Evolutionary conservation across 2,888 invertebrate genomes (phyloP), one percentile per base, ranked within the genome.

Genomic region (Coleophora flavipennella): DNA sequence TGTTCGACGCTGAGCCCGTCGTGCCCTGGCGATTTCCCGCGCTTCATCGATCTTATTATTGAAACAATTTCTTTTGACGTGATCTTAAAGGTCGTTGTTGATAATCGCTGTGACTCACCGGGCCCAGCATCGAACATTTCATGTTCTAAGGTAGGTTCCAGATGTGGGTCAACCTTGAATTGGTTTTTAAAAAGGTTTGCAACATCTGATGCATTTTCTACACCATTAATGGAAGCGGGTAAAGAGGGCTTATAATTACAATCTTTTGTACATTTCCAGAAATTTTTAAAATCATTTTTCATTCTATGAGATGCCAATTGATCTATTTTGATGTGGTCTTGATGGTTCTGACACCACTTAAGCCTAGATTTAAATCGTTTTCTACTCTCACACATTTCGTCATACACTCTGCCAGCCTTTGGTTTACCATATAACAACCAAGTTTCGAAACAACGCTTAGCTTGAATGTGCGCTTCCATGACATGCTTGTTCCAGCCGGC

Each of bases 11-110:
- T 20, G 20, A 20, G 20, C 20, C 20, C 20, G 20, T 20, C 53
- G 50, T 56, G 53, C 57, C 55, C 50, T 49, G 42, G 50, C 43
- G 54, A 52, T 41, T 39, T 57, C 53, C 53, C 50, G 42, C 58
- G 43, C 57, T 55, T 49, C 60, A 20, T 20, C 20, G 20, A 20
- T 6, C 20, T 20, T 20, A 20, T 6, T 20, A 20, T 20, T 3
- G 20, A 20, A 6, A 20, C 6, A 20, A 20, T 20, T 20, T 20
- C 20, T 6, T 20, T 20, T 6, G 20, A 20, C 20, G 20, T 20
- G 20, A 20, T 20, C 3, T 6, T 20, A 20, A 20, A 20, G n/a
- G n/a, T n/a, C 20, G 20, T 20, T 4, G 20, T 3, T 20, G 20
- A 20, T 20, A 20, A 20, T 20, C 20, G 20, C 20, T 20, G 3